Evolutionary conservation across 1,140 invertebrate genomes (phyloP).

Genomic region (Drosophila seguyi): DNA sequence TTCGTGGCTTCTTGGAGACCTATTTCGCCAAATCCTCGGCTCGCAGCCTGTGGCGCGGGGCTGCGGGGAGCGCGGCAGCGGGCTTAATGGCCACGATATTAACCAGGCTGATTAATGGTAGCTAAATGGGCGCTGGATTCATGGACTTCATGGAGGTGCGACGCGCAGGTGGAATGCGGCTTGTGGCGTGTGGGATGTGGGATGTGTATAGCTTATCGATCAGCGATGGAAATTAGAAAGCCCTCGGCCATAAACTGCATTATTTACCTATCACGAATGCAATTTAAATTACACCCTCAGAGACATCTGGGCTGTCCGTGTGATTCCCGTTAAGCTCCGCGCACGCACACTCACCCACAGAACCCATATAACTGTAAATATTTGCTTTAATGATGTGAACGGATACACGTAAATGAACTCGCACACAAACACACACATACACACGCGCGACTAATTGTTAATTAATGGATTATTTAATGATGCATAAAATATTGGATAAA

Average conservation of each 20-base stretch:
- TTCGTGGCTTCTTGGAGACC: conserved; percentile 61
- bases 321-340: conserved; percentile 28
- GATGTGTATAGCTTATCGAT: conserved; percentile 50
- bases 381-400: conserved; percentile 72
- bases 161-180: neutral
- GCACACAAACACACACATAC: conserved; percentile 20
- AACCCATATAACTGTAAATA: conserved; percentile 63
- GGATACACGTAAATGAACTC: conserved; percentile 55
- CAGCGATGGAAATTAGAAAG: conserved; percentile 57
- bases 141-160: conserved; percentile 16
- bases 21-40: conserved; percentile 66
- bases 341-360: conserved; percentile 20
- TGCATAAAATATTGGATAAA: conserved; percentile 75
- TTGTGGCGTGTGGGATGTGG: neutral
- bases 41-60: conserved; percentile 7
- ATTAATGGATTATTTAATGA: conserved; percentile 81
- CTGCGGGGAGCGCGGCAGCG: conserved; percentile 1
- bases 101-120: conserved; percentile 41
- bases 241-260: conserved; percentile 41
- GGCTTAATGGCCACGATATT: conserved; percentile 35
- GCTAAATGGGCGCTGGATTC: conserved; percentile 43
- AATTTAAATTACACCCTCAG: conserved; percentile 31
- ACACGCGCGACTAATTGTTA: conserved; percentile 69
- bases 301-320: conserved; percentile 29
- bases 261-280: conserved; percentile 46